phyloP scores from a whole-genome alignment of 2,888 invertebrate species.

The Drosophila tanythrix region DNA sequence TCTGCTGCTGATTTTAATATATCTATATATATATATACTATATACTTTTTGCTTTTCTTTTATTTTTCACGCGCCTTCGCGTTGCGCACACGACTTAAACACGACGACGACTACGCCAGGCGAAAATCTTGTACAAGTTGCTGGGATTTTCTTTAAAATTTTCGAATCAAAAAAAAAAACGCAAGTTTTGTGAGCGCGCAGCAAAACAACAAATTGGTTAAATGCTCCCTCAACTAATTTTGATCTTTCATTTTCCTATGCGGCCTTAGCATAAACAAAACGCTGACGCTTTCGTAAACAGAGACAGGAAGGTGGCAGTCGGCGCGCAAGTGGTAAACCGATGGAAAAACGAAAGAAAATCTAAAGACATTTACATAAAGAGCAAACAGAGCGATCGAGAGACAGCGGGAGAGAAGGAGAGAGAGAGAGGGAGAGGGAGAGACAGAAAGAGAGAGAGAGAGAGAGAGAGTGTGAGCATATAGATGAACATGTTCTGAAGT shows the following conservation, averaged over 20 bases:
- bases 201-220: conserved; percentile 69
- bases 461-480: background rate
- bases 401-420: conserved; percentile 9
- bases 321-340: conserved; percentile 33
- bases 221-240: conserved; percentile 59
- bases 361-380: conserved; percentile 26
- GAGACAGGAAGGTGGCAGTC: conserved; percentile 51
- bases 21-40: conserved; percentile 32
- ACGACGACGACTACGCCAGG: conserved; percentile 76
- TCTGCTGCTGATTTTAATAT: conserved; percentile 43
- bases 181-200: conserved; percentile 69
- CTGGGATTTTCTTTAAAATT: conserved; percentile 63
- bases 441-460: background rate
- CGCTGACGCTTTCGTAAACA: conserved; percentile 73
- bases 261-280: conserved; percentile 69
- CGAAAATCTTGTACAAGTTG: conserved; percentile 66
- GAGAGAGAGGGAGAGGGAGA: background rate
- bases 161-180: conserved; percentile 47
- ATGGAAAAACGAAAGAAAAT: conserved; percentile 6
- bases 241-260: conserved; percentile 42
- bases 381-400: conserved; percentile 24
- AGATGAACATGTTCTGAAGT: conserved; percentile 46
- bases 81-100: conserved; percentile 82
- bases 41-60: conserved; percentile 36
- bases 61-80: conserved; percentile 76